A percentile compares a stretch with the other conserved stretches of the same genome.
Conservation (phyloP, 2,797 vertebrate genomes). For the Coregonus ussuriensis region DNA sequence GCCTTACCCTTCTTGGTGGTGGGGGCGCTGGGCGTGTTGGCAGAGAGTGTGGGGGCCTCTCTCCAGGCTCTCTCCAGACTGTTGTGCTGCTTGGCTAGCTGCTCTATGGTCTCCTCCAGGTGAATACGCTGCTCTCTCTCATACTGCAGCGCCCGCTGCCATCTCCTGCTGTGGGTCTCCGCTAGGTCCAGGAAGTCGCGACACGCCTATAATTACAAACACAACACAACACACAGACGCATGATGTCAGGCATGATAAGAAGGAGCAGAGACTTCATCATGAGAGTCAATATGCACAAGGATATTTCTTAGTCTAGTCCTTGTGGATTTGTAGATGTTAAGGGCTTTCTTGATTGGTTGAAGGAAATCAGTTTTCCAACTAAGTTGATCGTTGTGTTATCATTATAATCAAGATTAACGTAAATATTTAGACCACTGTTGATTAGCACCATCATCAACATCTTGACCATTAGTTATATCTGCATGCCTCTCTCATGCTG, state of each 20-base stretch:
- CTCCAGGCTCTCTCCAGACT: constrained; percentile 96
- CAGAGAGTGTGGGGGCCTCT: constrained; percentile 78
- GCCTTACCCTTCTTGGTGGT: constrained; percentile 74
- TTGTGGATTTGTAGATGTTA: neutral
- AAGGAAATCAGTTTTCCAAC: neutral
- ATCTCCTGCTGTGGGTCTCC: constrained; percentile 91
- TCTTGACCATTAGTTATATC: constrained; percentile 34
- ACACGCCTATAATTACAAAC: constrained; percentile 81
- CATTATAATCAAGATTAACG: constrained; percentile 41
- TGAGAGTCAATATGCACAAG: constrained; percentile 9
- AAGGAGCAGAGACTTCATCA: neutral
- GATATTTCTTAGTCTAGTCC: neutral
- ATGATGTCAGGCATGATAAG: constrained; percentile 4
- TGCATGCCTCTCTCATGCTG: constrained; percentile 26
- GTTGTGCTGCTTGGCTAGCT: constrained; percentile 98
- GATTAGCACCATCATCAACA: constrained; percentile 37
- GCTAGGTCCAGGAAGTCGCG: constrained; percentile 96
- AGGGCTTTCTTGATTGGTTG: neutral
- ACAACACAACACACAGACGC: no score
- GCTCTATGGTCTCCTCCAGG: constrained; percentile 97
- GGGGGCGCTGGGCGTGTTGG: constrained; percentile 66
- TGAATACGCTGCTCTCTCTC: constrained; percentile 93
- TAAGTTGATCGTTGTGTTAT: neutral
- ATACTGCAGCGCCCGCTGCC: constrained; percentile 95
- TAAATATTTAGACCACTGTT: constrained; percentile 17